These are phyloP conservation scores for Menura novaehollandiae DNA, from an alignment of 2,113 vertebrate species.

Conservation along the genomic window DNA sequence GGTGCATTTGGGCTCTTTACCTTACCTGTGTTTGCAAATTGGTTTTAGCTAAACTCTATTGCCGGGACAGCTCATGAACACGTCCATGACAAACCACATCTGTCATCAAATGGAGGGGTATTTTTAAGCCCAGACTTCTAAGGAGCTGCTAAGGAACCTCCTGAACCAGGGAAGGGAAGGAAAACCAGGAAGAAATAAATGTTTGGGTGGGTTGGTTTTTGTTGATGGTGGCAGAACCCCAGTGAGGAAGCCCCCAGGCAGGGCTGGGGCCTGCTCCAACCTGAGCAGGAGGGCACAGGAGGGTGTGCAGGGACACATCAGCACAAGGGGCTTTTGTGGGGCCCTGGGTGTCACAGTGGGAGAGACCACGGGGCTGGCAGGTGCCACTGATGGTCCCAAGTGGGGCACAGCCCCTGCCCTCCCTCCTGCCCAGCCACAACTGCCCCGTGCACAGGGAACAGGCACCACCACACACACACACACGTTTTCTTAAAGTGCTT, in stretches of 20 bases:
- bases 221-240: neutral
- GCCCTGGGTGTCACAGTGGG: neutral
- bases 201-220: neutral
- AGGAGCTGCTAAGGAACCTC: neutral
- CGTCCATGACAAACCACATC: neutral
- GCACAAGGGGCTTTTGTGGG: neutral
- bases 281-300: neutral
- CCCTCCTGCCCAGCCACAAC: accelerated
- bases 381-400: accelerated
- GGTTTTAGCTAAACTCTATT: neutral
- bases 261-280: neutral
- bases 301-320: neutral
- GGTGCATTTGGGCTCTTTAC: neutral
- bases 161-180: neutral
- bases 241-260: accelerated
- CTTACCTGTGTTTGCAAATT: neutral
- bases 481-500: neutral
- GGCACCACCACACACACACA: accelerated
- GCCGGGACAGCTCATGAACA: neutral
- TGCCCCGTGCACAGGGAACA: accelerated
- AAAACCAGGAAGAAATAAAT: neutral
- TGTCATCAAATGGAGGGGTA: neutral
- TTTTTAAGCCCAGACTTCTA: neutral
- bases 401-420: accelerated
- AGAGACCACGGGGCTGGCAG: accelerated